Base-by-base conservation (phyloP, 2,888 invertebrate genomes). In the Melolontha melolontha region DNA sequence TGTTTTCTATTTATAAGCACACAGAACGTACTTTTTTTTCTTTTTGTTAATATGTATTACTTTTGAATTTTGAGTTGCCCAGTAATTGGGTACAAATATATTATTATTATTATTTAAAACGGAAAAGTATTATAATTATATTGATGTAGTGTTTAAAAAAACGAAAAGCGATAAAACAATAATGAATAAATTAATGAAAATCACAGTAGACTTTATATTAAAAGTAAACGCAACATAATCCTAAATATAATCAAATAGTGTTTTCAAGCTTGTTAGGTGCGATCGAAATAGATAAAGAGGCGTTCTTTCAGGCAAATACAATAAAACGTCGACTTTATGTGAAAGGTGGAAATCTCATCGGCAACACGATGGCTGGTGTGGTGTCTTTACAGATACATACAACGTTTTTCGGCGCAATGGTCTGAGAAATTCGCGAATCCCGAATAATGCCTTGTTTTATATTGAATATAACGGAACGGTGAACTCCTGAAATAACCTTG, bases 321-420 rank as follows among this genome's bases (percentile, higher is more conserved):
- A 55, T 66, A 66, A 66, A 57, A 55, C 55, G 49, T 17, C 54
- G 55, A 66, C 55, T 66, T 66, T 54, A 66, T 57, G 66, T 54
- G 66, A 66, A 66, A 66, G 66, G 66, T 66, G 66, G 49, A 66
- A 66, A 66, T 66, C 66, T 17, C 12, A 22, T 41, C 52, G 34
- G 14, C 39, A 12, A 34, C 34, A 27, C 42, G 44, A 49, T 29
- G 27, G 34, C 34, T 29, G 44, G 16, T 11, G 44, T 57, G 17
- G 59, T 41, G 41, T 59, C 47, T 59, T 59, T 50, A 27, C 39
- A 50, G 66, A 66, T 59, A 59, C 66, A 59, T 66, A 59, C 66
- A 59, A 42, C 66, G 50, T 59, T 66, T 66, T 59, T 57, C 51
- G 50, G 66, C 34, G 66, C 59, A 66, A 57, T 66, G 66, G 41